phyloP scores from a whole-genome alignment of 2,797 vertebrate genomes.

The Parotocinclus haroldoi region DNA sequence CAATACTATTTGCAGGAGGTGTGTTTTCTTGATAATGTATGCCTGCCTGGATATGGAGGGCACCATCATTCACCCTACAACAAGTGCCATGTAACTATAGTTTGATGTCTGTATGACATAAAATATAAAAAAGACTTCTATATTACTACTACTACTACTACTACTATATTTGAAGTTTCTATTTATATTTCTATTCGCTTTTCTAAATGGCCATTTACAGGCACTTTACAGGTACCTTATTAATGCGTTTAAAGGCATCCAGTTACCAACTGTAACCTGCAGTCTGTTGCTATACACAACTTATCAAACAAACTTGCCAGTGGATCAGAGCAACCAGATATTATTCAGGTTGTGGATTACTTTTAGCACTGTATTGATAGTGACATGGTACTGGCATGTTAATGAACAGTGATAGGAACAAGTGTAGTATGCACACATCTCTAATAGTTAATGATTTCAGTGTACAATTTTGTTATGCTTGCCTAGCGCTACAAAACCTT shows the following conservation, averaged over 20 bases:
- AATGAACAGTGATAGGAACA: no score
- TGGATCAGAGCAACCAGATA: not conserved
- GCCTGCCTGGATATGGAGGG: slow-evolving; percentile 23
- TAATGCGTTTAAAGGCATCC: not conserved
- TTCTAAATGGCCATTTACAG: not conserved
- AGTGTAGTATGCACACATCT: no score
- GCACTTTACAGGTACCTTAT: not conserved
- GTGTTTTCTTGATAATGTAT: slow-evolving; percentile 19
- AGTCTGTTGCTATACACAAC: no score
- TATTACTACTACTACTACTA: not conserved
- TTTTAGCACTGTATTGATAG: not conserved
- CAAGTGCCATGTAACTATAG: slow-evolving; percentile 8
- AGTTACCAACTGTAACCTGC: no score
- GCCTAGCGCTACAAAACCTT: no score
- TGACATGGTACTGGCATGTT: not conserved
- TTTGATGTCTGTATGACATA: not conserved
- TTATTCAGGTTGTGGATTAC: not conserved
- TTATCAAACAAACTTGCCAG: no score
- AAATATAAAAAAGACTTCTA: no score
- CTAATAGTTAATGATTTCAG: no score
- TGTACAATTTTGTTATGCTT: no score
- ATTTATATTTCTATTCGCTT: not conserved
- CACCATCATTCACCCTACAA: slow-evolving; percentile 24
- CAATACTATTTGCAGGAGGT: slow-evolving; percentile 13
- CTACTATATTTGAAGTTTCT: not conserved